Conservation (phyloP, 2,113 vertebrate species). For the Oriolus oriolus region DNA sequence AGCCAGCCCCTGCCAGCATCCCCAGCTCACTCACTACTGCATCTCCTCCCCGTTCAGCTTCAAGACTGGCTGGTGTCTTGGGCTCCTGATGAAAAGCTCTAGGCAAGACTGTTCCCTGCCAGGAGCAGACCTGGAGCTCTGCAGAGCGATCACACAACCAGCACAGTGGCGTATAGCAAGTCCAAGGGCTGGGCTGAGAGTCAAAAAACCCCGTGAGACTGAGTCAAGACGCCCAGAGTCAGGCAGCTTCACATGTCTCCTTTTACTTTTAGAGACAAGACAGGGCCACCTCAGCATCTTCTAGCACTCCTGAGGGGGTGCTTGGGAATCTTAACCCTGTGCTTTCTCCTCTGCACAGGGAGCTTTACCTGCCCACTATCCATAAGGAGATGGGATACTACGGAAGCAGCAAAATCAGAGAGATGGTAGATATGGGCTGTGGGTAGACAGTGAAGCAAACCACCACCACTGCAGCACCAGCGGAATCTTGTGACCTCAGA, state of each 20-base stretch:
- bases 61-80: not conserved
- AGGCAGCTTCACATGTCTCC: not conserved
- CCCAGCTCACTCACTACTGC: not conserved
- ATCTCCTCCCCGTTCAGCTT: not conserved
- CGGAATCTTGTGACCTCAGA: not conserved
- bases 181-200: not conserved
- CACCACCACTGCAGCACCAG: rapidly evolving
- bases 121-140: not conserved
- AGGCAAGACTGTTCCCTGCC: not conserved
- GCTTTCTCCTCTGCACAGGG: not conserved
- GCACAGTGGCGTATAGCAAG: not conserved
- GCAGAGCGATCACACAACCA: not conserved
- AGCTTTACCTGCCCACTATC: not conserved
- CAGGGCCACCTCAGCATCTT: not conserved
- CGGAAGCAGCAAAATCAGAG: not conserved
- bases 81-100: not conserved
- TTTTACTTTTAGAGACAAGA: not conserved
- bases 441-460: not conserved
- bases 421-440: rapidly evolving
- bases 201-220: not conserved
- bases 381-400: not conserved
- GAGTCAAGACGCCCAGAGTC: not conserved
- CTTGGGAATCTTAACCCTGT: not conserved
- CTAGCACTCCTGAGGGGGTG: not conserved
- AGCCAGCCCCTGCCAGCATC: not conserved